phyloP scores from a whole-genome alignment of 2,888 invertebrate genomes.

The Pegoplata infirma region DNA sequence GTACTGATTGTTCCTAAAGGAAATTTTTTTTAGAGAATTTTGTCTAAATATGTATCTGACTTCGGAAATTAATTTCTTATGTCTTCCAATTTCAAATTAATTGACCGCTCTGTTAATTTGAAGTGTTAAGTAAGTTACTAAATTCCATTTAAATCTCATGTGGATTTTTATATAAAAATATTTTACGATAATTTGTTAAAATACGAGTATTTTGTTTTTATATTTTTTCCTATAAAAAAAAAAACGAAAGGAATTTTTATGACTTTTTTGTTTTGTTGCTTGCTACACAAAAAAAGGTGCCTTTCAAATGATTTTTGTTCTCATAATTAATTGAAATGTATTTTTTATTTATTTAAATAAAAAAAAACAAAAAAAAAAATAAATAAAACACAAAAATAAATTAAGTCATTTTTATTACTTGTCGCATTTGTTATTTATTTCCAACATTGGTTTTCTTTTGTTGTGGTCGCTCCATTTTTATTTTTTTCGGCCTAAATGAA shows the following conservation, averaged over 20 bases:
- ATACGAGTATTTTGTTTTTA: neutral
- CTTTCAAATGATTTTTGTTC: neutral
- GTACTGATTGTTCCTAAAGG: no score
- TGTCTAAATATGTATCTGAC: no score
- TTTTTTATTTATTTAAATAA: conserved; percentile 48
- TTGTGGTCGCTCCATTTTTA: conserved; percentile 42
- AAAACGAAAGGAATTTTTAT: conserved; percentile 35
- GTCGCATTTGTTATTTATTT: conserved; percentile 62
- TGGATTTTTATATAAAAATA: neutral
- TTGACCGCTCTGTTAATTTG: no score
- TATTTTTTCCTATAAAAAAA: neutral
- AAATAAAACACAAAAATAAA: conserved; percentile 46
- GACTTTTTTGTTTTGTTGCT: neutral
- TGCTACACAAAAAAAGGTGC: neutral
- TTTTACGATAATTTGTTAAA: conserved; percentile 31
- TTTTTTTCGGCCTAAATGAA: neutral
- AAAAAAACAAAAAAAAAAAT: conserved; percentile 26
- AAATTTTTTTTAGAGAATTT: no score
- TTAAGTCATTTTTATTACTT: conserved; percentile 64
- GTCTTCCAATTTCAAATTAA: no score
- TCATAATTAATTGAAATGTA: conserved; percentile 57
- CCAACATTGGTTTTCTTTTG: conserved; percentile 48
- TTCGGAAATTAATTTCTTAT: no score
- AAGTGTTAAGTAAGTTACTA: neutral
- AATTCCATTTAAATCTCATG: neutral